phyloP scores from a whole-genome alignment of 2,888 invertebrate species.

The Tricholauxania praeusta region DNA sequence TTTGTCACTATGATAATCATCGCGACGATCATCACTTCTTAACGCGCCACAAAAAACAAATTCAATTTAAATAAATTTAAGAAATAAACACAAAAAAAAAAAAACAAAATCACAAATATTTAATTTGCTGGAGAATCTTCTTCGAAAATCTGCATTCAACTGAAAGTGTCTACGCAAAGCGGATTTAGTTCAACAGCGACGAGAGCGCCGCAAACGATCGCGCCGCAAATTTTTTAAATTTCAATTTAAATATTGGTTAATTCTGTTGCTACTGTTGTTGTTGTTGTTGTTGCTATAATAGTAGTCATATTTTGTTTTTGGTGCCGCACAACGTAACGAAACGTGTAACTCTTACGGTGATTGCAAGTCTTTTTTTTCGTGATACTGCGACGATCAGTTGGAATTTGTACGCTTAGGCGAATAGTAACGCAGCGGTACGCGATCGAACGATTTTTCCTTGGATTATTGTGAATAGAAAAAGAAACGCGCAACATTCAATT shows the following conservation, averaged over 20 bases:
- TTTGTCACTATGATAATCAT: conserved; percentile 3
- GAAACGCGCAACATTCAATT: too few relatives aligned
- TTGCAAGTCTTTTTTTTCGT: conserved; percentile 24
- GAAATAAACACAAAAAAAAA: conserved; percentile 14
- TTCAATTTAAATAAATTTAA: conserved; percentile 40
- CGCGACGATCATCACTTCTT: conserved; percentile 3
- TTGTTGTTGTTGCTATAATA: conserved; percentile 16
- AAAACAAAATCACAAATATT: neutral
- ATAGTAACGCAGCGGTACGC: conserved; percentile 11
- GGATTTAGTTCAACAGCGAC: neutral
- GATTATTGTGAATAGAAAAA: too few relatives aligned
- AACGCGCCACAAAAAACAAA: conserved; percentile 27
- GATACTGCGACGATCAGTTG: conserved; percentile 42
- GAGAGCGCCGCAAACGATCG: conserved; percentile 10
- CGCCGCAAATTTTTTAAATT: conserved; percentile 29
- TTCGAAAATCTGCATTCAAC: conserved; percentile 10
- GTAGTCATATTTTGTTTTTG: neutral
- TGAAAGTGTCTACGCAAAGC: neutral
- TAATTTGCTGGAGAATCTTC: conserved; percentile 2
- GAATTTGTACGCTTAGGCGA: conserved; percentile 42
- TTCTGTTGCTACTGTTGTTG: conserved; percentile 8
- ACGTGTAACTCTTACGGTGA: too few relatives aligned
- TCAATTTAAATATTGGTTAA: conserved; percentile 34
- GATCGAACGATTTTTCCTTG: neutral
- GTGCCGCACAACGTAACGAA: conserved; percentile 14